A percentile compares a stretch with the other conserved stretches of the same genome.
phyloP scores from a whole-genome alignment of 1,140 invertebrate species.

The Liolophura sinensis region DNA sequence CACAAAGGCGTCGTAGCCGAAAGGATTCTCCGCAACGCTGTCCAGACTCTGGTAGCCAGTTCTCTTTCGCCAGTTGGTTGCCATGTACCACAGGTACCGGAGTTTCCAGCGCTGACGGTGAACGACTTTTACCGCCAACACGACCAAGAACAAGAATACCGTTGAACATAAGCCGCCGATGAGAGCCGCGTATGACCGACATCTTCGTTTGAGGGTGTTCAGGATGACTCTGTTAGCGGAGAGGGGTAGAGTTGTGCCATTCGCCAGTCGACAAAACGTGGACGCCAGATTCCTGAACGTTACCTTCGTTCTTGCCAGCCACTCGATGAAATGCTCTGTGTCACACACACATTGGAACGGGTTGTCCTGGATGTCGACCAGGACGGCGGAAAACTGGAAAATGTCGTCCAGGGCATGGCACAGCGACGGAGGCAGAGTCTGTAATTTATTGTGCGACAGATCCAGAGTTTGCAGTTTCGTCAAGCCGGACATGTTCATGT shows the following conservation, averaged over 20 bases:
- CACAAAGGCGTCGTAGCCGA: constrained; percentile 2
- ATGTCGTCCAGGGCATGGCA: background rate
- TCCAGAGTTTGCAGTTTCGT: constrained; percentile 5
- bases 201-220: constrained; percentile 4
- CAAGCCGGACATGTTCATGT: background rate
- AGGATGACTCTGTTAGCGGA: background rate
- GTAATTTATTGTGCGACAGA: constrained; percentile 10
- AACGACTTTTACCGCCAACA: constrained; percentile 3
- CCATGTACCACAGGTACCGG: constrained; percentile 17
- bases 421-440: background rate
- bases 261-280: constrained; percentile 9
- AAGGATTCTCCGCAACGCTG: background rate
- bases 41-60: constrained; percentile 1
- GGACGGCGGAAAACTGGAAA: background rate
- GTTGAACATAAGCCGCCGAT: constrained; percentile 5
- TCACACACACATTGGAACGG: constrained; percentile 12
- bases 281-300: constrained; percentile 4
- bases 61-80: constrained; percentile 1
- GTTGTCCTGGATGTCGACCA: constrained; percentile 12
- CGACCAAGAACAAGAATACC: constrained; percentile 3
- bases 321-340: constrained; percentile 12
- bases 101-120: constrained; percentile 17
- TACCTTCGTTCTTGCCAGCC: constrained; percentile 5
- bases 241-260: background rate
- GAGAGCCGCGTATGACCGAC: constrained; percentile 7